Base-by-base conservation (phyloP, 2,113 vertebrate species). In the Leucosticte australis region DNA sequence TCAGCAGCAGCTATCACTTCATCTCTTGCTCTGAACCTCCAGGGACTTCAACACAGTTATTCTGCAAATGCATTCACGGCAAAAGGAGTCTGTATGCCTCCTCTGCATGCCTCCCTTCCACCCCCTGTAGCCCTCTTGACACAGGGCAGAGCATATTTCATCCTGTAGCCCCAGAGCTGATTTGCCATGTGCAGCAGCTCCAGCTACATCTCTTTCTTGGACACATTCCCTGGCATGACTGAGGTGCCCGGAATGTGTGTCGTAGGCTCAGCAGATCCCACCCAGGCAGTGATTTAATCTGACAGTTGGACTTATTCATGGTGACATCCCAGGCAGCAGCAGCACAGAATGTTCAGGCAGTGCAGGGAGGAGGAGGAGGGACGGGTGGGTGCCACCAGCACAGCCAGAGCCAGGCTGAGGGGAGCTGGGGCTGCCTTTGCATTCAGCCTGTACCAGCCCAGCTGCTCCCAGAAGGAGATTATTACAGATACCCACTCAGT, bases 211-310 rank as follows among this genome's bases (percentile, higher is more conserved):
- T 77, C 63, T 83, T 77, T 70, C 92, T 89, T 97, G 95, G 92
- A 74, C 71, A 37, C 39, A 64, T 93, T 94, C 93, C 93, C 93
- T 90, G 75, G 79, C 47, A 91, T 90, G 94, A 76, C 79, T 93
- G 91, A 88, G 85, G 85, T 90, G 93, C 93, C 78, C 39, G 49
- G 90, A 88, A 85, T 68, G 71, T 64, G 57, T 92, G 92, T 95
- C 8, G 2, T 63, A 86, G 87, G 93, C 84, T 92, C 82, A 49
- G 59, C 88, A 92, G 90, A 88, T 95, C 92, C 79, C 91, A 89
- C 80, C 80, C 79, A 49, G 76, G 90, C 92, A 88, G 50, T 88
- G 95, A 94, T 94, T 96, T 93, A 96, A 95, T 93, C 95, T 95
- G 96, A 96, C 94, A 96, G 90, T 88, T 95, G 55, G 52, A 86